These are phyloP conservation scores for Heliangelus exortis DNA, from an alignment of 2,797 vertebrate species.

Conservation along the genomic window DNA sequence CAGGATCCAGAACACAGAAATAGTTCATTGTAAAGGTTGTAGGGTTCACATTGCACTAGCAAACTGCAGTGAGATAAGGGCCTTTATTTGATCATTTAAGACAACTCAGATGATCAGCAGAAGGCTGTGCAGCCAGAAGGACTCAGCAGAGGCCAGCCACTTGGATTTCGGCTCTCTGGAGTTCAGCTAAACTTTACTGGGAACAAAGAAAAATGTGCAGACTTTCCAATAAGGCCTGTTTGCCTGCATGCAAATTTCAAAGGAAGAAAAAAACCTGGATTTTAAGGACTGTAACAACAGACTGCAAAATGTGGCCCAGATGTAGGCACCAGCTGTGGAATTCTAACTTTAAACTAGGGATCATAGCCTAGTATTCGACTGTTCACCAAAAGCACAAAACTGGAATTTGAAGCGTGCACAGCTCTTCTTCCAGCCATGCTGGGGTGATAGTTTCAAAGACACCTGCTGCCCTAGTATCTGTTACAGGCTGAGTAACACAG, in stretches of 20 bases:
- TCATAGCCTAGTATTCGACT: background rate
- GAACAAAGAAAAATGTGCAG: background rate
- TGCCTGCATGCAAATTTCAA: background rate
- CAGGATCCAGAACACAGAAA: background rate
- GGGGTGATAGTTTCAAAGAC: background rate
- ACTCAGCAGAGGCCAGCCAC: background rate
- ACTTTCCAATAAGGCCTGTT: background rate
- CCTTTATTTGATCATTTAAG: background rate
- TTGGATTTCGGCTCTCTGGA: background rate
- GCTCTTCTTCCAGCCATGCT: background rate
- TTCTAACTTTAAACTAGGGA: background rate
- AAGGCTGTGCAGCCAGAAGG: background rate
- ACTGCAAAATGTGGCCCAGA: background rate
- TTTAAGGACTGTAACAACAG: background rate
- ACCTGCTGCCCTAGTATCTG: background rate
- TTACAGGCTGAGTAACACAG: background rate
- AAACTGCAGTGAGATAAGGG: background rate
- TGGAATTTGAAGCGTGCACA: background rate
- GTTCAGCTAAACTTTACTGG: background rate
- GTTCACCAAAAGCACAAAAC: background rate
- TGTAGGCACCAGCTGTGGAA: background rate
- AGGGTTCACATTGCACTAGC: background rate
- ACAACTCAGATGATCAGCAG: background rate
- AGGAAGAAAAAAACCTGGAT: background rate
- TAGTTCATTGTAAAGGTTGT: background rate